A percentile compares a stretch with the other conserved stretches of the same genome.
Evolutionary conservation across 1,140 invertebrate species (phyloP).

Genomic region (Gryllus bimaculatus): DNA sequence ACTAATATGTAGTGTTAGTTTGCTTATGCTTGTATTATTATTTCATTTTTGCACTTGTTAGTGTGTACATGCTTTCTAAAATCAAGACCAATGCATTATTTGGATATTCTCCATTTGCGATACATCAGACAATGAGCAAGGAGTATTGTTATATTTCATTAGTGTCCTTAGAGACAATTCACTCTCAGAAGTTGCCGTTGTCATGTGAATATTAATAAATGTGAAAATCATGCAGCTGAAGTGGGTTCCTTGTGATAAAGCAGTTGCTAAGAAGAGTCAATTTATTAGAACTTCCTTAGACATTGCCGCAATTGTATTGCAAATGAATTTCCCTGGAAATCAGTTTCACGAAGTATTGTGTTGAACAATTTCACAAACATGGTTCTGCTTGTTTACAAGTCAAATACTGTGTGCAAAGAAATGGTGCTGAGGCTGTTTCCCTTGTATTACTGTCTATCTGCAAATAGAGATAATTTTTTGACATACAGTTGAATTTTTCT

Average conservation of each 20-base stretch:
- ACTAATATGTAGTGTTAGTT: too few species aligned
- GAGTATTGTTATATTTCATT: background rate
- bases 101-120: background rate
- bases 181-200: background rate
- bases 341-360: too few species aligned
- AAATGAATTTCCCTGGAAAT: too few species aligned
- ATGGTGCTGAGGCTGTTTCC: too few species aligned
- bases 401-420: too few species aligned
- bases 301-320: too few species aligned
- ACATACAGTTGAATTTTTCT: background rate
- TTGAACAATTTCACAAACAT: too few species aligned
- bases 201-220: background rate
- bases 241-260: background rate
- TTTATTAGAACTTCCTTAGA: background rate
- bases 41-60: too few species aligned
- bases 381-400: too few species aligned
- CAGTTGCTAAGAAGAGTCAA: background rate
- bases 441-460: background rate
- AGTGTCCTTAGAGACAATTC: background rate
- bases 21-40: too few species aligned
- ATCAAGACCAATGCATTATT: background rate
- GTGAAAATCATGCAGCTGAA: background rate
- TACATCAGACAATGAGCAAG: background rate
- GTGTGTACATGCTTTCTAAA: too few species aligned
- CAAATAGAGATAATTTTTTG: conserved; percentile 2